Conservation (phyloP, 1,140 invertebrate species). For the Heliothis virescens region DNA sequence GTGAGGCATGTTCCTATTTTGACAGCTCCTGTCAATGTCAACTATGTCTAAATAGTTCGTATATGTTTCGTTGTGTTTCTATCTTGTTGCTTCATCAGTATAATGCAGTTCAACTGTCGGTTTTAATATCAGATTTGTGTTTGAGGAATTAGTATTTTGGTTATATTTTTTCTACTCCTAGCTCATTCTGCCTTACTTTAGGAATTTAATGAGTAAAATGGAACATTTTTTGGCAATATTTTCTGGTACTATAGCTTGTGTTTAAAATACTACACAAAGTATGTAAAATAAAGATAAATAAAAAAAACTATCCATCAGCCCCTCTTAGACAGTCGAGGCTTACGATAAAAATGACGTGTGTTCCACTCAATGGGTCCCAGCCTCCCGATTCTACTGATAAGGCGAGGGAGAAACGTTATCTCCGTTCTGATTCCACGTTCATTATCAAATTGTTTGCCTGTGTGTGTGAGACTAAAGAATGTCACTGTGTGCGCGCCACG, state of each 20-base stretch:
- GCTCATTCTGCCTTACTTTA: too few species aligned
- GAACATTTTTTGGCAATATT: neutral
- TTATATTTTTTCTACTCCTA: neutral
- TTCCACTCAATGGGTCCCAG: constrained; percentile 55
- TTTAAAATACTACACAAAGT: neutral
- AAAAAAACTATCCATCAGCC: constrained; percentile 44
- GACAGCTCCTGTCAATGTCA: constrained; percentile 75
- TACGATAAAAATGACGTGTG: constrained; percentile 69
- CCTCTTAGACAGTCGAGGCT: constrained; percentile 36
- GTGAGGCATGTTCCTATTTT: constrained; percentile 70
- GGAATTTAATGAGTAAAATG: neutral
- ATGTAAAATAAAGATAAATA: constrained; percentile 11
- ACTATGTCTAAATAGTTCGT: constrained; percentile 43
- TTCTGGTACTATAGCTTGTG: constrained; percentile 11
- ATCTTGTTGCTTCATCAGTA: constrained; percentile 37
- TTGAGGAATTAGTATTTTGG: constrained; percentile 8
- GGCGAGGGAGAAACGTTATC: constrained; percentile 65
- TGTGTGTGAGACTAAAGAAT: constrained; percentile 13
- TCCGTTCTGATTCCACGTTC: constrained; percentile 74
- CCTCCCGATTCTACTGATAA: constrained; percentile 68
- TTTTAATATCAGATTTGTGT: constrained; percentile 2
- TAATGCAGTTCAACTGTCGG: constrained; percentile 30
- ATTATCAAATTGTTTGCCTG: constrained; percentile 66
- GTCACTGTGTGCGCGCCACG: constrained; percentile 38
- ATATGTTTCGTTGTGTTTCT: constrained; percentile 20